Evolutionary conservation across 2,113 vertebrate species (phyloP).

Genomic region (Psittacus erithacus): DNA sequence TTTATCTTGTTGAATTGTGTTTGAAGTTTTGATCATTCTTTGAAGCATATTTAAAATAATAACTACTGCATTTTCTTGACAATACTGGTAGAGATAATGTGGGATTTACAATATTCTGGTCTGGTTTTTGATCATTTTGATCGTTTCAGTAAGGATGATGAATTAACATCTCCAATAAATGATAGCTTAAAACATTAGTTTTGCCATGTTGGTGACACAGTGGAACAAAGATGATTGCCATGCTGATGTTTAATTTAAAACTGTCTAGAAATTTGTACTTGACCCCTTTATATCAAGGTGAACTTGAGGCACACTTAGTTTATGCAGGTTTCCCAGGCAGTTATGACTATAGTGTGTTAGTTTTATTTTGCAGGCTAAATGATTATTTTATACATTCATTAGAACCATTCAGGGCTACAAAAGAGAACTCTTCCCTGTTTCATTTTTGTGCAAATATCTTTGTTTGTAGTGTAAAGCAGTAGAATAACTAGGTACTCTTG

Average conservation of each 20-base stretch:
- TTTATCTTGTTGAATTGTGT: slow-evolving; percentile 45
- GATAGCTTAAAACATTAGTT: slow-evolving; percentile 41
- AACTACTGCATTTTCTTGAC: slow-evolving; percentile 51
- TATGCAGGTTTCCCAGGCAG: not conserved
- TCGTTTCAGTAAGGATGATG: slow-evolving; percentile 4
- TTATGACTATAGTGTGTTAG: not conserved
- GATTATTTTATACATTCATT: slow-evolving; percentile 7
- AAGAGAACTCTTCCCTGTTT: not conserved
- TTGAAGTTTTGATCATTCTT: slow-evolving; percentile 45
- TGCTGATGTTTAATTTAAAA: slow-evolving; percentile 55
- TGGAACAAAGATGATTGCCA: slow-evolving; percentile 37
- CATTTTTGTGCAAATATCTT: slow-evolving; percentile 41
- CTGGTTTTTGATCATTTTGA: slow-evolving; percentile 11
- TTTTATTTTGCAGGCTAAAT: slow-evolving; percentile 24
- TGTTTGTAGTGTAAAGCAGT: slow-evolving; percentile 25
- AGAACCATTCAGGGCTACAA: not conserved
- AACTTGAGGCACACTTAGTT: not conserved
- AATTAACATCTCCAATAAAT: slow-evolving; percentile 25
- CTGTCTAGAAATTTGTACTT: slow-evolving; percentile 11
- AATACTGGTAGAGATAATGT: slow-evolving; percentile 33
- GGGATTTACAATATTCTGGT: slow-evolving; percentile 33
- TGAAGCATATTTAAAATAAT: slow-evolving; percentile 58
- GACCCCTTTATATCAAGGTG: slow-evolving; percentile 35
- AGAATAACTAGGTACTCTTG: slow-evolving; percentile 19
- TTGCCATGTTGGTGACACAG: slow-evolving; percentile 32